These are phyloP conservation scores for Hemistola chrysoprasaria DNA, from an alignment of 2,888 invertebrate genomes.

Conservation along the genomic window DNA sequence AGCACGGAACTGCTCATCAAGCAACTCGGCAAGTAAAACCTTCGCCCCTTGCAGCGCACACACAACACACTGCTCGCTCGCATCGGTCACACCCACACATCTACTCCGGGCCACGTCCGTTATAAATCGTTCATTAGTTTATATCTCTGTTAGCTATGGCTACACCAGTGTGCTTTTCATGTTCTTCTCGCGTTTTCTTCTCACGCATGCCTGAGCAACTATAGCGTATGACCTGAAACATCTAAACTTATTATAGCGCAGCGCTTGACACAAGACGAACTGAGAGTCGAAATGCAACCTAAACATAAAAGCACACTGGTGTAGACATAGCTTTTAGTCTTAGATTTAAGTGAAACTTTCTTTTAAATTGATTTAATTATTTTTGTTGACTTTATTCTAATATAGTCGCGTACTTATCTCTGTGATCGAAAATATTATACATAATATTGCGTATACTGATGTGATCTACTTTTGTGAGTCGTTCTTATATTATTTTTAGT, in stretches of 20 bases:
- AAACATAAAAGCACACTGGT: too few species aligned
- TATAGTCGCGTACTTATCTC: conserved; percentile 51
- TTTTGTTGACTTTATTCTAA: conserved; percentile 38
- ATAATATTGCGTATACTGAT: conserved; percentile 33
- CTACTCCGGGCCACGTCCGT: too few species aligned
- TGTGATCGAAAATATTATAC: conserved; percentile 45
- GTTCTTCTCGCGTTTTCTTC: conserved; percentile 25
- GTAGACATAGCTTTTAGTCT: too few species aligned
- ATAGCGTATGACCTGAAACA: too few species aligned
- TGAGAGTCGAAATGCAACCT: too few species aligned
- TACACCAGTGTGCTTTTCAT: conserved; percentile 26
- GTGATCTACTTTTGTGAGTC: conserved; percentile 32
- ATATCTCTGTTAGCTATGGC: too few species aligned
- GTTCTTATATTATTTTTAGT: conserved; percentile 11
- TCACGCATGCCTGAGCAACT: too few species aligned
- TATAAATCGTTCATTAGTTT: too few species aligned
- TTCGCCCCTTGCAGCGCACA: too few species aligned
- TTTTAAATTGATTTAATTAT: conserved; percentile 43
- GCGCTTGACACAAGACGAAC: too few species aligned
- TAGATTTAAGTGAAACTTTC: conserved; percentile 45
- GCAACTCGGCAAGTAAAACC: conserved; percentile 62
- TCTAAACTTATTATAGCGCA: too few species aligned
- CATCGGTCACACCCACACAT: conserved; percentile 6
- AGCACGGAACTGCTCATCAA: conserved; percentile 84
- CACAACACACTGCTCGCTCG: background rate